Conservation (phyloP, 2,113 vertebrate species). For the Patagioenas fasciata region DNA sequence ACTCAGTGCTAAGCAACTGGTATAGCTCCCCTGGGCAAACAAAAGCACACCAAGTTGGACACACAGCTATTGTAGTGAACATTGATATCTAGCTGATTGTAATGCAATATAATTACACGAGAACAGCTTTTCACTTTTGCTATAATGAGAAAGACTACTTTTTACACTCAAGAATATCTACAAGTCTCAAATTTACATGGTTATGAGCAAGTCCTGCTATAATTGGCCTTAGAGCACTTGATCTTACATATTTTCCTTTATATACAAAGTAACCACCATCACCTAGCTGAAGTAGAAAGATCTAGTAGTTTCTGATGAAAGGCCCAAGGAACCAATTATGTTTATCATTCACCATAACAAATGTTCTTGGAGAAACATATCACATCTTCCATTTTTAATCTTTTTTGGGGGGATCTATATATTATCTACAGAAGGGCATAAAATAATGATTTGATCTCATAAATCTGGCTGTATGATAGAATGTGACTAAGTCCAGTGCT, state of each 20-base stretch:
- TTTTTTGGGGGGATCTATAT: neutral
- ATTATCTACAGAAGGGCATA: neutral
- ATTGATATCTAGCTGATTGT: neutral
- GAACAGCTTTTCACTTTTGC: neutral
- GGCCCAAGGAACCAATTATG: neutral
- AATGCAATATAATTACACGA: neutral
- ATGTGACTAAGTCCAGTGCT: neutral
- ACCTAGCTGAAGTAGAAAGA: neutral
- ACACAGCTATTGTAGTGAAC: neutral
- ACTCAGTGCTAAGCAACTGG: neutral
- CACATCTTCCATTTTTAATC: neutral
- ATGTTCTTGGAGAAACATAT: neutral
- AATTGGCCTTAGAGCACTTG: neutral
- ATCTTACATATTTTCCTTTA: neutral
- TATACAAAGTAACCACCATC: neutral
- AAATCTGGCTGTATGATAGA: fast-evolving
- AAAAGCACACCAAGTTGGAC: neutral
- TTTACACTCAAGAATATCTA: neutral
- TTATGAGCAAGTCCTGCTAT: neutral
- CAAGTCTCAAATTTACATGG: neutral
- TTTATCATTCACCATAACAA: neutral
- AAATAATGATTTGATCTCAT: neutral
- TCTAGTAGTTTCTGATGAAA: neutral
- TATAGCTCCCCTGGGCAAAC: neutral
- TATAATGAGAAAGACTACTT: neutral